These are phyloP conservation scores for Clostera curtula DNA, from an alignment of 2,888 invertebrate species.

Conservation along the genomic window DNA sequence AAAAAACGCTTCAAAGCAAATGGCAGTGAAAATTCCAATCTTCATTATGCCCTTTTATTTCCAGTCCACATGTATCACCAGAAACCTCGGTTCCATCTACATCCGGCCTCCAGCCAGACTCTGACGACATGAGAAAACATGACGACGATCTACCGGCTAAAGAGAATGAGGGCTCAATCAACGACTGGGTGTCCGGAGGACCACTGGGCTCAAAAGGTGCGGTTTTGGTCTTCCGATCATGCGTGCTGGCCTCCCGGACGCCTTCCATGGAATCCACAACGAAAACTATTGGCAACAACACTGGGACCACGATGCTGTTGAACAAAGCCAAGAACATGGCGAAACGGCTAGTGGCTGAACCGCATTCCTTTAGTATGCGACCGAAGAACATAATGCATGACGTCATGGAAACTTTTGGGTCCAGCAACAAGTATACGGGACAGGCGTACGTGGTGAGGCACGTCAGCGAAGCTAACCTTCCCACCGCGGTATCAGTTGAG, in stretches of 20 bases:
- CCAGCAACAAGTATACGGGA: slow-evolving; percentile 36
- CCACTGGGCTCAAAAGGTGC: slow-evolving; percentile 77
- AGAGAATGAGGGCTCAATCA: slow-evolving; percentile 45
- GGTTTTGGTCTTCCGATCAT: slow-evolving; percentile 80
- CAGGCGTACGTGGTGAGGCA: slow-evolving; percentile 58
- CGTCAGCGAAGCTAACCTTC: slow-evolving; percentile 48
- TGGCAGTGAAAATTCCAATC: neutral
- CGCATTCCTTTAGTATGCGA: slow-evolving; percentile 52
- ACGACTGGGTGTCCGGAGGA: slow-evolving; percentile 76
- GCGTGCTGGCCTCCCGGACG: slow-evolving; percentile 70
- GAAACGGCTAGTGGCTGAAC: slow-evolving; percentile 54
- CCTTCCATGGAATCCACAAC: slow-evolving; percentile 64
- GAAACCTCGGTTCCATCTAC: slow-evolving; percentile 63
- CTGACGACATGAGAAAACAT: slow-evolving; percentile 60
- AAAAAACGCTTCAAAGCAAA: no score
- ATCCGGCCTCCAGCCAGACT: slow-evolving; percentile 51
- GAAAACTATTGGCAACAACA: slow-evolving; percentile 55
- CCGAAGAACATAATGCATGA: slow-evolving; percentile 67
- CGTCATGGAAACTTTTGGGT: slow-evolving; percentile 67
- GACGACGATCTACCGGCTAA: slow-evolving; percentile 42
- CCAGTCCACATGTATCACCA: slow-evolving; percentile 70
- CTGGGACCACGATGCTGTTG: slow-evolving; percentile 54
- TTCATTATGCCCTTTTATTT: slow-evolving; percentile 14
- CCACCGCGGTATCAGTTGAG: slow-evolving; percentile 36
- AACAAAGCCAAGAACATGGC: slow-evolving; percentile 70